Base-by-base conservation (phyloP, 2,888 invertebrate species). In the Dorcus parallelipipedus region DNA sequence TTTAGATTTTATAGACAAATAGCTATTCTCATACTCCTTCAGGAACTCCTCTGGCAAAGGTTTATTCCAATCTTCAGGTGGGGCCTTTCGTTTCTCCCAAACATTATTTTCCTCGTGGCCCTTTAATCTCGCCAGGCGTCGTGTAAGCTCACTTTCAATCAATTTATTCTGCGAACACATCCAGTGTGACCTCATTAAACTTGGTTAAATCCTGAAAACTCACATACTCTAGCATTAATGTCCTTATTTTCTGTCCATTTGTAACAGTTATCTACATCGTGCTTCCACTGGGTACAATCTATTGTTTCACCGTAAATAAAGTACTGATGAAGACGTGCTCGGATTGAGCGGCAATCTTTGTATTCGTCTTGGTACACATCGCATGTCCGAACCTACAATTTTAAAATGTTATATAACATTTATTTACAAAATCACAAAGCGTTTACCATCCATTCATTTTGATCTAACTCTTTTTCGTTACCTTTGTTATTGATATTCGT, bases 361-460 rank as follows among this genome's bases (percentile, higher is more conserved):
- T 91, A 92, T 79, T 95, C 94, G 53, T 88, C 89, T 68, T 88
- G 83, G 72, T 95, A 95, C n/a, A 85, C 69, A n/a, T 83, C 77
- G 76, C 93, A 93, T 5, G 89, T 86, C 67, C 91, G 82, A 50
- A 94, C 86, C 93, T 93, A 49, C 38, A 52, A 39, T 26, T 20
- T 49, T 9, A 50, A 50, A 17, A 10, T 38, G 38, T n/a, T 17
- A 39, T 14, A 8, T n/a, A 14, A 50, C 6, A n/a, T 39, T 40
- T 38, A 3, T 3, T 8, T n/a, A 20, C 3, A 9, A 17, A 20
- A 39, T 49, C 39, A 41, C 45, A 10, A 20, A 47, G 26, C 14
- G 49, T 48, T 56, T 67, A 75, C 76, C 74, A 75, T 70, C 76
- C 76, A 76, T 58, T 71, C 70, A 60, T 73, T 66, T 56, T 68